Evolutionary conservation across 2,113 vertebrate species (phyloP).

Genomic region (Aegotheles bennettii): DNA sequence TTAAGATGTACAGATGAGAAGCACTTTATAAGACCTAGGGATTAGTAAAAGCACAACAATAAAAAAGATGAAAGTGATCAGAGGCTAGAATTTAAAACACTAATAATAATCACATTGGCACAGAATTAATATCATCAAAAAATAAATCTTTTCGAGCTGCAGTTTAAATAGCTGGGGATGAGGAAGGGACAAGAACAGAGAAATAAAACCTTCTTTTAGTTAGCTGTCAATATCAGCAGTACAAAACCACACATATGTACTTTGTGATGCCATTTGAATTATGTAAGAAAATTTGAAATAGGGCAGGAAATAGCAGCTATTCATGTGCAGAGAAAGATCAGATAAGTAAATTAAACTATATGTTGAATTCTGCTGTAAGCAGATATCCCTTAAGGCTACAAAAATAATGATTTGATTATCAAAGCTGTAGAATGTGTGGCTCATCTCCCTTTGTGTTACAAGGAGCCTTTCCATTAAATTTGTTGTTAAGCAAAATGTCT

Average conservation of each 20-base stretch:
- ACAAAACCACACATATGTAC: background rate
- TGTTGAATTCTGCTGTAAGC: conserved; percentile 63
- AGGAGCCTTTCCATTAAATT: conserved; percentile 49
- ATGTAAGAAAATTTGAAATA: conserved; percentile 61
- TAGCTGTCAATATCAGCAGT: conserved; percentile 31
- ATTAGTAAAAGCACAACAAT: conserved; percentile 46
- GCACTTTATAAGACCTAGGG: background rate
- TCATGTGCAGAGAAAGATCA: conserved; percentile 53
- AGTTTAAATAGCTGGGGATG: background rate
- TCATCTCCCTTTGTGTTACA: conserved; percentile 48
- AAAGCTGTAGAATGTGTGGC: conserved; percentile 45
- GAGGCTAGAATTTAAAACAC: conserved; percentile 49
- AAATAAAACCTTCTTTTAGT: conserved; percentile 15
- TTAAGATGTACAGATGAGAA: background rate
- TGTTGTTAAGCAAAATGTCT: conserved; percentile 57
- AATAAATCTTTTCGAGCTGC: conserved; percentile 43
- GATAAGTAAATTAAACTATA: conserved; percentile 68
- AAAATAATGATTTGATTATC: conserved; percentile 69
- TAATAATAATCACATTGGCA: conserved; percentile 14
- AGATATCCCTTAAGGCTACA: conserved; percentile 60
- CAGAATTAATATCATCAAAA: conserved; percentile 51
- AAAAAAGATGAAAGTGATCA: conserved; percentile 35
- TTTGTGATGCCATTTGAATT: conserved; percentile 46
- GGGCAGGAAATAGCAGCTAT: conserved; percentile 52
- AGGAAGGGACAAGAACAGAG: background rate